Conservation (phyloP, 2,888 invertebrate species). For the Lagria hirta region DNA sequence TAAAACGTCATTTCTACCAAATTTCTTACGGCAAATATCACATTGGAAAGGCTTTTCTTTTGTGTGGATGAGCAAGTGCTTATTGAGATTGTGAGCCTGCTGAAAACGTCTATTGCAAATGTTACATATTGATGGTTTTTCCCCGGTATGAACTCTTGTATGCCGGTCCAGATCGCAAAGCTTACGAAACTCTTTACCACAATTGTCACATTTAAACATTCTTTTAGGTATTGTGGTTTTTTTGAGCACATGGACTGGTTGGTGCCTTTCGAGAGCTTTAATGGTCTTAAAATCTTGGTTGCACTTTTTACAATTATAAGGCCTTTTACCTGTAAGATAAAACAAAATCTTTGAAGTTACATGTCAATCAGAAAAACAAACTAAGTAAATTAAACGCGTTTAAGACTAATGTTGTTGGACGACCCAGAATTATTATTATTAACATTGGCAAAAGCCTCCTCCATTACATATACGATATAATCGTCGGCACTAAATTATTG, state of each 20-base stretch:
- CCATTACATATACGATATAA: too few relatives aligned
- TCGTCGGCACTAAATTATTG: too few relatives aligned
- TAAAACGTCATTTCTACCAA: constrained; percentile 50
- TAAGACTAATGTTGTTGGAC: constrained; percentile 6
- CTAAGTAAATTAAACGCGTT: background rate
- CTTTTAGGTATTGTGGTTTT: constrained; percentile 38
- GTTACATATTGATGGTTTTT: constrained; percentile 50
- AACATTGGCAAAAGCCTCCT: too few relatives aligned
- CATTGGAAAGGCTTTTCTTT: constrained; percentile 48
- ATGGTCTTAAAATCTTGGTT: constrained; percentile 43
- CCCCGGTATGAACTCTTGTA: constrained; percentile 51
- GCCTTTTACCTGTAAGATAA: constrained; percentile 45
- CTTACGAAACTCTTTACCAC: constrained; percentile 48
- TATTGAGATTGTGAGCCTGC: constrained; percentile 51
- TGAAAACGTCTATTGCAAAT: constrained; percentile 46
- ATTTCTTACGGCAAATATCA: constrained; percentile 50
- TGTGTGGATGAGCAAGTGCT: constrained; percentile 50
- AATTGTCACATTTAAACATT: constrained; percentile 46
- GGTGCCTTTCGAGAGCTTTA: constrained; percentile 41
- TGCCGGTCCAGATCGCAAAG: constrained; percentile 51
- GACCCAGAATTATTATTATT: background rate
- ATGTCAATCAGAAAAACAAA: background rate
- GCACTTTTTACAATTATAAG: constrained; percentile 48
- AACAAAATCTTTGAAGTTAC: background rate
- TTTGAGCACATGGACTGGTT: constrained; percentile 43